A percentile compares a stretch with the other conserved stretches of the same genome.
Conservation (phyloP, 2,888 invertebrate species). For the Caenorhabditis doughertyi region DNA sequence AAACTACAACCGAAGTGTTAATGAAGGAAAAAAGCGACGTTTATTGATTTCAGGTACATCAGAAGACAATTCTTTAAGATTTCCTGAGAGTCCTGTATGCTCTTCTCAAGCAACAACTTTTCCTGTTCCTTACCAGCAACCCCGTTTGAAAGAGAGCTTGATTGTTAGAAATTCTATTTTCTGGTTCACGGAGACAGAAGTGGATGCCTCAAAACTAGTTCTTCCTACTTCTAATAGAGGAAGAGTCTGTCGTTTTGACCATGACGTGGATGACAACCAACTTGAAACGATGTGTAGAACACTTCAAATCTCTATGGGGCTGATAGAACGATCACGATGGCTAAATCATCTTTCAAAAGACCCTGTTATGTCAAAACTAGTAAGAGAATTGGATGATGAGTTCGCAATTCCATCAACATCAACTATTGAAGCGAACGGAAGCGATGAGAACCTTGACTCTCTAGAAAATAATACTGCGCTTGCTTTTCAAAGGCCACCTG, state of each 20-base stretch:
- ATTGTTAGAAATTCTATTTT: conserved; percentile 60
- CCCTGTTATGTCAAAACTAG: conserved; percentile 54
- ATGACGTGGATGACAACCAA: conserved; percentile 57
- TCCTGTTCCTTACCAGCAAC: neutral
- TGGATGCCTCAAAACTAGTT: conserved; percentile 45
- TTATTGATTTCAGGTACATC: conserved; percentile 50
- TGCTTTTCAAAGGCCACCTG: conserved; percentile 15
- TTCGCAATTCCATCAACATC: conserved; percentile 16
- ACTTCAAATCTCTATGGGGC: conserved; percentile 57
- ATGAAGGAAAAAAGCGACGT: too few relatives aligned
- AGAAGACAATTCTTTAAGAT: conserved; percentile 28
- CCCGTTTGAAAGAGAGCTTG: conserved; percentile 12
- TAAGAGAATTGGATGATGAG: conserved; percentile 51
- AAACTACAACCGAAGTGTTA: neutral
- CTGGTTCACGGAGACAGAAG: conserved; percentile 64
- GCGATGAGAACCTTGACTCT: neutral
- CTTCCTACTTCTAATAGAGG: conserved; percentile 56
- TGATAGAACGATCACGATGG: conserved; percentile 66
- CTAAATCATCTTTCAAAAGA: conserved; percentile 64
- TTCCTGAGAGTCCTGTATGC: neutral
- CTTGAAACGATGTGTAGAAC: conserved; percentile 54
- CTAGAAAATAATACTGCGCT: neutral
- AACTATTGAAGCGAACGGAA: neutral
- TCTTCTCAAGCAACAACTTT: conserved; percentile 4
- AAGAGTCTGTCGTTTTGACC: conserved; percentile 57